Percentiles rank a stretch among this genome's conserved stretches.
Evolutionary conservation across 2,888 invertebrate genomes (phyloP).

Genomic region (Pelosia muscerda): DNA sequence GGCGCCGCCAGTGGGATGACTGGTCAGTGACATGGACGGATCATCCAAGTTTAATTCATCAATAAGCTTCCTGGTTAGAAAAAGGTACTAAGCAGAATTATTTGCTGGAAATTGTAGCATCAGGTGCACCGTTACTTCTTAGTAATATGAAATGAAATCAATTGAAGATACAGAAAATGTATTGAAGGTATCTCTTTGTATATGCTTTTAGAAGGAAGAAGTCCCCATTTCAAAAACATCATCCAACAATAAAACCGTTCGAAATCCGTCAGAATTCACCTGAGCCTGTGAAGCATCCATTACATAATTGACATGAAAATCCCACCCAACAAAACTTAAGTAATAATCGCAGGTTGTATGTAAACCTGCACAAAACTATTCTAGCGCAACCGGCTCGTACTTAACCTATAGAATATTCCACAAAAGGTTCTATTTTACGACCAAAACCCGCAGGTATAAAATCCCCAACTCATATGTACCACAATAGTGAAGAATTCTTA

Average conservation of each 20-base stretch:
- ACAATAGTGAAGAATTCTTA: slow-evolving; percentile 65
- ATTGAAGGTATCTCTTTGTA: neutral
- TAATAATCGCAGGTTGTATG: slow-evolving; percentile 47
- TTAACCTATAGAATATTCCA: slow-evolving; percentile 42
- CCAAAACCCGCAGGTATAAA: slow-evolving; percentile 66
- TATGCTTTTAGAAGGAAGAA: neutral
- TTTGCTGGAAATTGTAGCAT: neutral
- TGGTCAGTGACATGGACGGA: too few relatives aligned
- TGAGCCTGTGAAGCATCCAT: slow-evolving; percentile 17
- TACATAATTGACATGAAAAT: slow-evolving; percentile 29
- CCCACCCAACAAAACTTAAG: slow-evolving; percentile 36
- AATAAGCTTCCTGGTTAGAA: too few relatives aligned
- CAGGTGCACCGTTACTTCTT: neutral
- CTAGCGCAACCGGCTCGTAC: slow-evolving; percentile 37
- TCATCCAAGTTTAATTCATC: too few relatives aligned
- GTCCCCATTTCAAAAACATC: neutral
- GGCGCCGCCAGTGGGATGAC: too few relatives aligned
- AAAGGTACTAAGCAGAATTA: neutral
- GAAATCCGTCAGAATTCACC: neutral
- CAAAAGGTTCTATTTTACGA: slow-evolving; percentile 59
- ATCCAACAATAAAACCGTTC: neutral
- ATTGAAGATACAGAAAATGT: neutral
- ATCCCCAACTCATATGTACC: slow-evolving; percentile 71
- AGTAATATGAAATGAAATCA: neutral
- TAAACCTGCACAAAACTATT: slow-evolving; percentile 43